Evolutionary conservation across 35 echinoderm and acorn worm genomes (phyloP), one percentile per base, ranked within the genome.

Genomic region (Nesometra sesokonis): DNA sequence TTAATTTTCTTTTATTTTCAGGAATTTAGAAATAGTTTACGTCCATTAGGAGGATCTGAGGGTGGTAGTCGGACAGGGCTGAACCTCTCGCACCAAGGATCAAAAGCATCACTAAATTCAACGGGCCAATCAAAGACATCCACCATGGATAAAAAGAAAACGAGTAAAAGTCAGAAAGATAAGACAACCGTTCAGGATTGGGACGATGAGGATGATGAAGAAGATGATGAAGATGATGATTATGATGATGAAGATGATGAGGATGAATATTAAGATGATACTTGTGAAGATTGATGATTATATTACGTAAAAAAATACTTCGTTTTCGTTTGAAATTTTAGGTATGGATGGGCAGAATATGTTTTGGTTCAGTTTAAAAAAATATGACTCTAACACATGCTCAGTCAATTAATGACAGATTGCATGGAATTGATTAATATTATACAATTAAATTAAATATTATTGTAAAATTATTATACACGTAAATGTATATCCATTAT

Each of bases 1-100:
- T 8, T 43, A 35, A 35, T 86, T 15, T 36, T 57, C 27, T 77
- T n/a, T 77, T 8, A 37, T 19, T 35, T 31, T 32, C 46, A 97
- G 96, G 96, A 99, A 35, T 99, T 99, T 77, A 85, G 96, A 30
- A 99, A 91, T 80, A 88, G 90, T n/a, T 90, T 99, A 8, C 80
- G 96, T 32, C 96, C 96, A 0, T 85, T 93, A 36, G 92, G 84
- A 43, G 84, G 47, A 38, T 81, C 90, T 32, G 83, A 80, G 32
- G 88, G 90, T 37, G 89, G 11, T 31, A 90, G 90, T 5, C 84
- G 80, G 31, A 67, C 8, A 2, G 11, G 52, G 7, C 90, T 94
- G 35, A 77, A 89, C 37, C 79, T 91, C 23, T 77, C 82, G 30
- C 87, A 88, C 32, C 77, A 86, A 35, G 91, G 93, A 80, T 99